Evolutionary conservation across 1,140 invertebrate genomes (phyloP).

Genomic region (Drosophila guanche): DNA sequence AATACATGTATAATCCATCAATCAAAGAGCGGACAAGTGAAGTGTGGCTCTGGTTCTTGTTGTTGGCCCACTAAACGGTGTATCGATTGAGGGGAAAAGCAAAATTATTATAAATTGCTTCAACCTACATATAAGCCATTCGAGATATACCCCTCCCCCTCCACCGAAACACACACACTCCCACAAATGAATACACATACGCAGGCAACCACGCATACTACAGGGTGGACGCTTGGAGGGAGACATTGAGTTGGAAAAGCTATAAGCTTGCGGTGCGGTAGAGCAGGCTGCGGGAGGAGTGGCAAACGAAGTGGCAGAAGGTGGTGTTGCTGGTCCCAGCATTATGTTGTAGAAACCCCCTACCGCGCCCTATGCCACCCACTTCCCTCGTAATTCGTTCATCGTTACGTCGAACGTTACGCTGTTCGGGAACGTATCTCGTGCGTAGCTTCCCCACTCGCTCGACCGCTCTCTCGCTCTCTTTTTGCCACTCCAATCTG

Average conservation of each 20-base stretch:
- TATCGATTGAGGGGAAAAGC: constrained; percentile 71
- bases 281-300: constrained; percentile 19
- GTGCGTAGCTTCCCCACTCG: constrained; percentile 47
- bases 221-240: constrained; percentile 30
- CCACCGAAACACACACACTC: constrained; percentile 3
- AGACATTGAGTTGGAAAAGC: constrained; percentile 73
- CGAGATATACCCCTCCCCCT: constrained; percentile 41
- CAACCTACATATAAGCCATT: constrained; percentile 81
- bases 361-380: constrained; percentile 39
- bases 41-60: neutral
- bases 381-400: constrained; percentile 38
- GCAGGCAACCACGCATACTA: constrained; percentile 31
- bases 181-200: constrained; percentile 21
- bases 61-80: constrained; percentile 42
- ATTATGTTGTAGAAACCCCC: constrained; percentile 59
- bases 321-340: constrained; percentile 20
- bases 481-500: constrained; percentile 35
- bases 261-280: constrained; percentile 68
- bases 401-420: constrained; percentile 49
- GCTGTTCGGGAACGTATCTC: constrained; percentile 49
- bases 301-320: constrained; percentile 43
- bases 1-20: neutral
- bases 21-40: constrained; percentile 8
- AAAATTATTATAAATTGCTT: constrained; percentile 83
- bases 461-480: constrained; percentile 27